These are phyloP conservation scores for Dascyllus trimaculatus DNA, from an alignment of 2,113 vertebrate species.

Conservation along the genomic window DNA sequence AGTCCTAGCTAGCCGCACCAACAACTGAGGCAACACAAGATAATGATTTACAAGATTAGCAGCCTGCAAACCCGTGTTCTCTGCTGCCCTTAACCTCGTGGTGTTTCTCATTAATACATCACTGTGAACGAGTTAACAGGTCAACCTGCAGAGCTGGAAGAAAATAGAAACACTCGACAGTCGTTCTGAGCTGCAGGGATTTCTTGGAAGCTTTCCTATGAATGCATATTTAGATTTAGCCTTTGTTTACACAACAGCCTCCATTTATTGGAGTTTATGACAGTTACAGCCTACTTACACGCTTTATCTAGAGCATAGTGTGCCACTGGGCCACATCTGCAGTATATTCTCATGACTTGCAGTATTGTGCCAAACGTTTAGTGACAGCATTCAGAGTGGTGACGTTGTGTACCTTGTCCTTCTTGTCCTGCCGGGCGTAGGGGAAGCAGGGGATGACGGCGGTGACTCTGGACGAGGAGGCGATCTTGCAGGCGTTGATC, in stretches of 20 bases:
- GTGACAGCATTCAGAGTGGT: neutral
- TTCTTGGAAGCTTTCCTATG: too few species aligned
- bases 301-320: too few species aligned
- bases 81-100: neutral
- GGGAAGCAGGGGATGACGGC: conserved; percentile 87
- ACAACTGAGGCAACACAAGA: neutral
- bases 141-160: neutral
- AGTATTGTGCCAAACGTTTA: too few species aligned
- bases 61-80: neutral
- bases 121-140: neutral
- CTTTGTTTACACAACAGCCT: too few species aligned
- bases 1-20: neutral
- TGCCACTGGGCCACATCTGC: too few species aligned
- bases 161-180: neutral
- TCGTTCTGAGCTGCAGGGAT: neutral
- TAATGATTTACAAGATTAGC: conserved; percentile 59
- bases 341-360: too few species aligned
- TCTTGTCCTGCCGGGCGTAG: conserved; percentile 85
- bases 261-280: too few species aligned
- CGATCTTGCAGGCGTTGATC: conserved; percentile 88
- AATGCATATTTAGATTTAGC: too few species aligned
- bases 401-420: conserved; percentile 81
- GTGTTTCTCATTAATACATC: neutral
- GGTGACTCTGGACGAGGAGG: conserved; percentile 84
- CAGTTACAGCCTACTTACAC: too few species aligned